These are phyloP conservation scores for Coleophora flavipennella DNA, from an alignment of 2,888 invertebrate genomes.

Conservation along the genomic window DNA sequence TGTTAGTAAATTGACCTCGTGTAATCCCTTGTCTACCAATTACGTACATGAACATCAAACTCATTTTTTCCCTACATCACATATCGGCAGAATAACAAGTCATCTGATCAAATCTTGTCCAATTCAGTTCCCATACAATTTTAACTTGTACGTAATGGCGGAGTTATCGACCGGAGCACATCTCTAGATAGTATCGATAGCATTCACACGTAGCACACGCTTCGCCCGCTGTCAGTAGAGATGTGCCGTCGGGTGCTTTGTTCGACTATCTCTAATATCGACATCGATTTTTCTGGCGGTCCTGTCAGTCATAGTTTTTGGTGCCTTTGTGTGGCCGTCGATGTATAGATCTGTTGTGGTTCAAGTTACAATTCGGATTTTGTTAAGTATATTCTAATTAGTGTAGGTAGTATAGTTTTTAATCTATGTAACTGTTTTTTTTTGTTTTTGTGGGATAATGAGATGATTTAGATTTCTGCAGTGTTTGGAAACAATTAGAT, in stretches of 20 bases:
- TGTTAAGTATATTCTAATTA: too few species aligned
- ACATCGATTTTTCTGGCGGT: constrained; percentile 54
- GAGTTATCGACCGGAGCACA: constrained; percentile 48
- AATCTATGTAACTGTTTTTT: background rate
- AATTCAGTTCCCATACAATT: constrained; percentile 46
- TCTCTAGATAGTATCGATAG: constrained; percentile 65
- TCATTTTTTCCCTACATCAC: constrained; percentile 7
- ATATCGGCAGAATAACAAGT: constrained; percentile 11
- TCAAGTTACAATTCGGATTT: constrained; percentile 5
- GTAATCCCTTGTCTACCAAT: background rate
- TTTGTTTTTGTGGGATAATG: too few species aligned
- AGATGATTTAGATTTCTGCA: too few species aligned
- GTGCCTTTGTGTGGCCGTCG: constrained; percentile 52
- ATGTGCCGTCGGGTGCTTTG: constrained; percentile 63
- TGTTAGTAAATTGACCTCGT: too few species aligned
- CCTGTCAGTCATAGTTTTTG: constrained; percentile 66
- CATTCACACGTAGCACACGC: constrained; percentile 72
- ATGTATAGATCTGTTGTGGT: constrained; percentile 46
- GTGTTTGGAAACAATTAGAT: too few species aligned
- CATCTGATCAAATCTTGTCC: constrained; percentile 37
- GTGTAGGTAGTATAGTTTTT: background rate
- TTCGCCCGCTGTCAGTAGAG: constrained; percentile 59
- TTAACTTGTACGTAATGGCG: constrained; percentile 55
- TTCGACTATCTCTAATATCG: constrained; percentile 58
- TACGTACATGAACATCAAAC: background rate